Evolutionary conservation across 2,113 vertebrate genomes (phyloP), one percentile per base, ranked within the genome.

Genomic region (Bagarius yarrelli): DNA sequence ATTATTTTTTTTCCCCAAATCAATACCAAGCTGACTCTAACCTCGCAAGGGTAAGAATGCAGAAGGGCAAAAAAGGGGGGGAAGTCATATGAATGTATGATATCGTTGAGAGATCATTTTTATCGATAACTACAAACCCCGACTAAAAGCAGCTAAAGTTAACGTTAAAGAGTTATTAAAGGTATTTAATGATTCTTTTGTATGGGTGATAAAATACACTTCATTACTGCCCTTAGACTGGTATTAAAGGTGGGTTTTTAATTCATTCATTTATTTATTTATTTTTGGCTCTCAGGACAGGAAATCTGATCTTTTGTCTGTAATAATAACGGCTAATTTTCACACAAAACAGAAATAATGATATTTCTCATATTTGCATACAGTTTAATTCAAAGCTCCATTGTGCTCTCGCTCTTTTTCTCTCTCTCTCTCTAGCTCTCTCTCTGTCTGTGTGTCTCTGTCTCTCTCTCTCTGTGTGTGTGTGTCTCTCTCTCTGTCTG

Each of bases 1-100:
- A 12, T 21, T 44, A 63, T 63, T 27, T 27, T 47, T 50, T 76
- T 77, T 77, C 40, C 47, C 40, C 12, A 77, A 61, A 44, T 63
- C 75, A 50, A 44, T 77, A 76, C 4, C 8, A 50, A 70, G 40
- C 9, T 19, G 25, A 40, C 5, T 55, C 25, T 23, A 57, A 59
- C 13, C 16, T 19, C n/a, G 40, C 23, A 50, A 50, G 47, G 47
- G 6, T 13, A 8, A 50, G 25, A 32, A 32, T 6, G 60, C 27
- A 3, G 1, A 9, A 9, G 34, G 61, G 32, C n/a, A n/a, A 34
- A 16, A 2, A 30, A 14, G 5, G 14, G 25, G 27, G 25, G 14
- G 59, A 4, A 16, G 34, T 64, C 13, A 27, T 60, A 60, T 6
- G n/a, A n/a, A n/a, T n/a, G n/a, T n/a, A n/a, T 27, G 4, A 14